These are phyloP conservation scores for Menura novaehollandiae DNA, from an alignment of 2,113 vertebrate genomes.

Conservation along the genomic window DNA sequence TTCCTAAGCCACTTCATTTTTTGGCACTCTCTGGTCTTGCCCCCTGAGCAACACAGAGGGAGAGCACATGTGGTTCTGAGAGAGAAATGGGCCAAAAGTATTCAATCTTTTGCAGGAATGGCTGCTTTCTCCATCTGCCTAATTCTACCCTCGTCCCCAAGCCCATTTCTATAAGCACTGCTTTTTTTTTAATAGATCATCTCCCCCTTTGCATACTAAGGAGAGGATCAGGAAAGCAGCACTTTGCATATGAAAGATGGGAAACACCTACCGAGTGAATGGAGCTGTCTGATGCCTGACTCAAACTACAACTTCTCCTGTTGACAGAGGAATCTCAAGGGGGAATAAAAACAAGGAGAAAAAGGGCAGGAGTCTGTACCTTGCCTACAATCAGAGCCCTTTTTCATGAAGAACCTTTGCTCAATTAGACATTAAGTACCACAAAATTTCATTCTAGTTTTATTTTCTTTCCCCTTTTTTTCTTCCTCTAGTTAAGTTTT, in stretches of 20 bases:
- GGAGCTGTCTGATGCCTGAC: not conserved
- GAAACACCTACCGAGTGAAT: not conserved
- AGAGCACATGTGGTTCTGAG: not conserved
- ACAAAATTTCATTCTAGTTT: not conserved
- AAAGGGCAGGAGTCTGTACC: not conserved
- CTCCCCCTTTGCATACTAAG: not conserved
- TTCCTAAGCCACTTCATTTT: not conserved
- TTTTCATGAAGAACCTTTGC: not conserved
- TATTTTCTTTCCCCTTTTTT: not conserved
- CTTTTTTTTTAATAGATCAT: not conserved
- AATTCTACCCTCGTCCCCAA: not conserved
- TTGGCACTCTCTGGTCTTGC: not conserved
- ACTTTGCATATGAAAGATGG: conserved; percentile 20
- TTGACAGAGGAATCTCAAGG: not conserved
- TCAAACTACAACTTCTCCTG: not conserved
- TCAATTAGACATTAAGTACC: not conserved
- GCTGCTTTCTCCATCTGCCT: not conserved
- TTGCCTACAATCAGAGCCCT: not conserved
- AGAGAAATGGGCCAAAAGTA: not conserved
- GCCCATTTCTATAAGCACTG: not conserved
- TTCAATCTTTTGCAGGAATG: not conserved
- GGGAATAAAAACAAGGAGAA: not conserved
- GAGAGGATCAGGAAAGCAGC: not conserved
- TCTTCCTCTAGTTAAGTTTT: not conserved
- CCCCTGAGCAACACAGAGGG: not conserved